These are phyloP conservation scores for Mustelus asterias DNA, from an alignment of 2,113 vertebrate genomes.

Conservation along the genomic window DNA sequence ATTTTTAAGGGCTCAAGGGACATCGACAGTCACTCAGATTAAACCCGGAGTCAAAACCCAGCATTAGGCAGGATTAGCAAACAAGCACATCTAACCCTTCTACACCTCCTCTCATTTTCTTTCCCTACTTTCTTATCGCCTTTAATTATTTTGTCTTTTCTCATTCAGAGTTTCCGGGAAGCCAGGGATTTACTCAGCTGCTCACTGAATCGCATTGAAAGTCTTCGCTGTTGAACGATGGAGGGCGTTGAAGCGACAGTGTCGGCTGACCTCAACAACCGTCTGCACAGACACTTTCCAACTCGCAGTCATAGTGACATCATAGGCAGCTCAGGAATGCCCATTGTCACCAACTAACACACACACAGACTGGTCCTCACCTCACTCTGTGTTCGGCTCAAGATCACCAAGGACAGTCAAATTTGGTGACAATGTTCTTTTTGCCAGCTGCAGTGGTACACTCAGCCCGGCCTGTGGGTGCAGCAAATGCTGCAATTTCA, in stretches of 20 bases:
- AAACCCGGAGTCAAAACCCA: neutral
- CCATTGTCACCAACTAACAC: neutral
- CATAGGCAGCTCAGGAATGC: no score
- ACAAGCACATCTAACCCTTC: neutral
- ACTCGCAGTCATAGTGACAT: no score
- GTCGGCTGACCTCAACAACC: neutral
- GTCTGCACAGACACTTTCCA: neutral
- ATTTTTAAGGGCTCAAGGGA: neutral
- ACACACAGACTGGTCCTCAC: neutral
- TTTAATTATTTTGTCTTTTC: neutral
- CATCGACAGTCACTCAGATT: neutral
- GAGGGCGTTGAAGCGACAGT: neutral
- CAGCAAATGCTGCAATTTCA: no score
- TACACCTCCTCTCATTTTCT: neutral
- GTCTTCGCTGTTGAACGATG: neutral
- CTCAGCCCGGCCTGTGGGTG: no score
- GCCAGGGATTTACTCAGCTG: neutral
- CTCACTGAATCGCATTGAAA: neutral
- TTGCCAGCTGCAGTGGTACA: no score
- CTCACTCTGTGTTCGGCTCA: no score
- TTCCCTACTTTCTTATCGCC: neutral
- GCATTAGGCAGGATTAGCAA: neutral
- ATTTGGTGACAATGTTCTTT: no score
- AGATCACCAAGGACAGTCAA: no score
- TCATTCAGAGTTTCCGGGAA: neutral